These are phyloP conservation scores for Scleropages formosus DNA, from an alignment of 2,797 vertebrate genomes.

Conservation along the genomic window DNA sequence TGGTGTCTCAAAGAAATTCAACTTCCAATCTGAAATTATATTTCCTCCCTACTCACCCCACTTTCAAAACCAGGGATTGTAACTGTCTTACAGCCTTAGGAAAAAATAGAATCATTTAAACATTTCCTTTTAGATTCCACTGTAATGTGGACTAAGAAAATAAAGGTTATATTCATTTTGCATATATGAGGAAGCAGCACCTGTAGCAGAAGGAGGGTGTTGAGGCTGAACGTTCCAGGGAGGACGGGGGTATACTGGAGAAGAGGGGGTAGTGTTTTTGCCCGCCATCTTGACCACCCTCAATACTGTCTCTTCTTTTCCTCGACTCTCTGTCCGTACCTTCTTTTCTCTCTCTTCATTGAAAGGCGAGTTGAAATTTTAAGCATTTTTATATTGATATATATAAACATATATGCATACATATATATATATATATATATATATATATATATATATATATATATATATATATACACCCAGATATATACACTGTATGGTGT, in stretches of 20 bases:
- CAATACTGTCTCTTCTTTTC: conserved; percentile 33
- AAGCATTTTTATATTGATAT: conserved; percentile 49
- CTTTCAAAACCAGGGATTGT: conserved; percentile 40
- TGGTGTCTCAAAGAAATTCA: conserved; percentile 37
- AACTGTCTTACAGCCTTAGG: conserved; percentile 43
- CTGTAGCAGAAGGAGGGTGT: conserved; percentile 56
- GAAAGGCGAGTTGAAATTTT: conserved; percentile 50
- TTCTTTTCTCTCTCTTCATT: conserved; percentile 40
- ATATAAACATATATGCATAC: conserved; percentile 60
- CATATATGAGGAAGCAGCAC: conserved; percentile 80
- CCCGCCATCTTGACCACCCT: conserved; percentile 33
- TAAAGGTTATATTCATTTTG: conserved; percentile 70
- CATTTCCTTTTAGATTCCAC: conserved; percentile 36
- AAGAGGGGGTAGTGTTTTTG: conserved; percentile 37
- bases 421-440: conserved; percentile 24
- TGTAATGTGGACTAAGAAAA: conserved; percentile 60
- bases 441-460: conserved; percentile 20
- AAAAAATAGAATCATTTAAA: conserved; percentile 41
- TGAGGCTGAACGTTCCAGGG: conserved; percentile 54
- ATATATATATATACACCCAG: conserved; percentile 44
- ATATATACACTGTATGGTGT: conserved; percentile 51
- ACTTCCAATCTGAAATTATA: conserved; percentile 18
- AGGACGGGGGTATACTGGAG: conserved; percentile 32
- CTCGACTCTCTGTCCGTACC: conserved; percentile 38
- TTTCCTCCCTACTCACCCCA: conserved; percentile 34